Conservation (phyloP, 2,113 vertebrate genomes). For the Oreotrochilus melanogaster region DNA sequence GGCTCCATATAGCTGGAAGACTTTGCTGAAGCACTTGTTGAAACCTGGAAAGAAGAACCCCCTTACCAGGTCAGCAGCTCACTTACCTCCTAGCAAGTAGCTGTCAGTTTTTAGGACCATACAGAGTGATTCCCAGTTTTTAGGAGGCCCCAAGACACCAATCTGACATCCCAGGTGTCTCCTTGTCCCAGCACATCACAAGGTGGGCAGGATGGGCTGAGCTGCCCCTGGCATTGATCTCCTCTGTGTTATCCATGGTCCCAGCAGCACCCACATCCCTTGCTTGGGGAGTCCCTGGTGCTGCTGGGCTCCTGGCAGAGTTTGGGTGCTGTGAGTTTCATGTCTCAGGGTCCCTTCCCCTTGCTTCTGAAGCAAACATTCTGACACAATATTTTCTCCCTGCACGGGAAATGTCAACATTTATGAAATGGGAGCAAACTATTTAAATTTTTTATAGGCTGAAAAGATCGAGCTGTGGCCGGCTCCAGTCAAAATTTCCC, state of each 20-base stretch:
- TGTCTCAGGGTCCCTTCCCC: background rate
- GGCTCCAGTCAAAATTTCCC: slow-evolving; percentile 42
- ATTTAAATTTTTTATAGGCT: slow-evolving; percentile 62
- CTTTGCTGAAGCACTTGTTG: background rate
- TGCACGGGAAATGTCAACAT: background rate
- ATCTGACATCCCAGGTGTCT: background rate
- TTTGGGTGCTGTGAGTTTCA: background rate
- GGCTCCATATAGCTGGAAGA: background rate
- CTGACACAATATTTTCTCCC: background rate
- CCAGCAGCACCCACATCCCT: background rate
- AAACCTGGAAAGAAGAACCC: background rate
- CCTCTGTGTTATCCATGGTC: background rate
- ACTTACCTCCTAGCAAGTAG: fast-evolving
- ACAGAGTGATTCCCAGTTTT: fast-evolving
- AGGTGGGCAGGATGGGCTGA: background rate
- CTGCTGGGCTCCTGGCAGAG: background rate
- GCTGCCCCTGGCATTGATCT: background rate
- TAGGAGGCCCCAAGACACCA: background rate
- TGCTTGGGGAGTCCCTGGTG: background rate
- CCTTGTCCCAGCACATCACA: fast-evolving
- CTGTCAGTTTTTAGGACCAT: background rate
- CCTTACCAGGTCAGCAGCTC: background rate
- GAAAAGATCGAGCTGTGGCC: slow-evolving; percentile 33
- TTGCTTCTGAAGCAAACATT: background rate
- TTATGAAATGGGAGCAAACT: slow-evolving; percentile 46